Evolutionary conservation across 2,888 invertebrate genomes (phyloP).

Genomic region (Melikaiella ostensackeni): DNA sequence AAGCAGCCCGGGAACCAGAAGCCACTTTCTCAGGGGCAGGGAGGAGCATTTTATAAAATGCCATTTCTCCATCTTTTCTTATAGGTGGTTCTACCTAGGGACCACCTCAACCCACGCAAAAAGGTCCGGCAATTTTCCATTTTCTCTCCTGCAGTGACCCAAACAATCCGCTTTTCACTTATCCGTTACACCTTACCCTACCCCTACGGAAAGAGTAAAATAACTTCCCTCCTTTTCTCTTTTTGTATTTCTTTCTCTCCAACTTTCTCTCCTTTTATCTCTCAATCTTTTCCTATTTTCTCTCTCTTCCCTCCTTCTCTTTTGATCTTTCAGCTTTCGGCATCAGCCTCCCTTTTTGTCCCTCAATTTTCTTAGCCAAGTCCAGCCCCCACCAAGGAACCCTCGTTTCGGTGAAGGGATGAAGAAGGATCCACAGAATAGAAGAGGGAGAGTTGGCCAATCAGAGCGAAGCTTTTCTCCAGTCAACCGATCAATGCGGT

Average conservation of each 20-base stretch:
- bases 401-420: slow-evolving; percentile 45
- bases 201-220: background rate
- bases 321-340: slow-evolving; percentile 40
- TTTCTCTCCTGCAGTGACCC: slow-evolving; percentile 37
- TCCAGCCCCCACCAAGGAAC: slow-evolving; percentile 38
- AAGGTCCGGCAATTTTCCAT: slow-evolving; percentile 32
- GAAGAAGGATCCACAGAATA: slow-evolving; percentile 61
- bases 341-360: background rate
- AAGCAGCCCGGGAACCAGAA: background rate
- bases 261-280: slow-evolving; percentile 31
- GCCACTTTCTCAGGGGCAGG: background rate
- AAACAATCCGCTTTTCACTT: slow-evolving; percentile 28
- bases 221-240: background rate
- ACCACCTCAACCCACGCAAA: slow-evolving; percentile 33
- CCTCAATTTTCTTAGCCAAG: slow-evolving; percentile 43
- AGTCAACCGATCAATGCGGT: slow-evolving; percentile 74
- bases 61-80: slow-evolving; percentile 39
- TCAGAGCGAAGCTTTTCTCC: slow-evolving; percentile 67
- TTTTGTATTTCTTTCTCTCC: background rate
- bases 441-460: slow-evolving; percentile 66
- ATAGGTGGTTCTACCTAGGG: slow-evolving; percentile 40
- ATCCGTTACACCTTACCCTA: background rate
- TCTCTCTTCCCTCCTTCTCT: slow-evolving; percentile 42
- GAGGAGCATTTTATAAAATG: slow-evolving; percentile 32
- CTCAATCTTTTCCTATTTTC: background rate